Conservation (phyloP, 2,888 invertebrate genomes). For the Caenorhabditis imperialis region DNA sequence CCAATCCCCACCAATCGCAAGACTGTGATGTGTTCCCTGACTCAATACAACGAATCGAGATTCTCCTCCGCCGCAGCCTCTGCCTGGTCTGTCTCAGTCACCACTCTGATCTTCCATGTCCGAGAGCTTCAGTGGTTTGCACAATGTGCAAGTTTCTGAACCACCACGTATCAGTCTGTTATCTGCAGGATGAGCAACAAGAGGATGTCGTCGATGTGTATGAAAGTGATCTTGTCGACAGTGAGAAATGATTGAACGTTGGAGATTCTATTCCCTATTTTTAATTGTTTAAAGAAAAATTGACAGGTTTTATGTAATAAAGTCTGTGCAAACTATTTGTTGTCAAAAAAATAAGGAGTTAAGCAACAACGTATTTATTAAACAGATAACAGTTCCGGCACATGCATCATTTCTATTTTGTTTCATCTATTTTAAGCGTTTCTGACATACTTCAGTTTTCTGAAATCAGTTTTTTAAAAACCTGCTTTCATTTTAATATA, state of each 20-base stretch:
- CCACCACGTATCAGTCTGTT: slow-evolving; percentile 36
- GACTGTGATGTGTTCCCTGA: slow-evolving; percentile 1
- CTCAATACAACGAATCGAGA: slow-evolving; percentile 14
- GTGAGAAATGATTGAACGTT: neutral
- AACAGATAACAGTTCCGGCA: too few species aligned
- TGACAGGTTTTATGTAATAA: too few species aligned
- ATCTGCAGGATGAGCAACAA: slow-evolving; percentile 11
- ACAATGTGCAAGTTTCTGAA: slow-evolving; percentile 30
- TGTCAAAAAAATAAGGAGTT: too few species aligned
- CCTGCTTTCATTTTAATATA: too few species aligned
- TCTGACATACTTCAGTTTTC: too few species aligned
- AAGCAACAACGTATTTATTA: too few species aligned
- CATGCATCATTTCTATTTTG: too few species aligned
- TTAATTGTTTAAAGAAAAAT: too few species aligned
- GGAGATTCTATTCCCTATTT: too few species aligned
- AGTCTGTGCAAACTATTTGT: too few species aligned
- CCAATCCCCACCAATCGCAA: slow-evolving; percentile 23
- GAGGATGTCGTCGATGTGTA: neutral
- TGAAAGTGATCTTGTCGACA: neutral
- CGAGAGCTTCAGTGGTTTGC: slow-evolving; percentile 8
- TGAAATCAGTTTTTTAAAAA: too few species aligned
- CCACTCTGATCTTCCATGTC: slow-evolving; percentile 10
- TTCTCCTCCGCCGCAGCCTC: slow-evolving; percentile 10
- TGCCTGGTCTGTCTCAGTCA: slow-evolving; percentile 37
- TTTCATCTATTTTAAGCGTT: too few species aligned